Percentiles rank a stretch among this genome's conserved stretches.
These are phyloP conservation scores for Cyrtorhinus lividipennis DNA, from an alignment of 1,140 invertebrate species.

Conservation along the genomic window DNA sequence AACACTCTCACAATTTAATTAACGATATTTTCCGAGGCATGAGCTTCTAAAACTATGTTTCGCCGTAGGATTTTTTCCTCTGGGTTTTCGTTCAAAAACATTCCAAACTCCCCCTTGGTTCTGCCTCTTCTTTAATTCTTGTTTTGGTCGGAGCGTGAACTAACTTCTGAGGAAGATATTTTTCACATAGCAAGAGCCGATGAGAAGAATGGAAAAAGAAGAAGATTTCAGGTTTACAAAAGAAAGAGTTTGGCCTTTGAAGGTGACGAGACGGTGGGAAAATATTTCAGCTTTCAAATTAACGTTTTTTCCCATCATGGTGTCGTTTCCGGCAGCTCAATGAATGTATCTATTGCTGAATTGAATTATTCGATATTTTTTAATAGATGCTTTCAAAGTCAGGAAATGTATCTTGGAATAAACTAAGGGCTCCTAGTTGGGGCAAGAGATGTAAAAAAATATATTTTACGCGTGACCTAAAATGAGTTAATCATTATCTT, in stretches of 20 bases:
- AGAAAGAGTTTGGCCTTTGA: background rate
- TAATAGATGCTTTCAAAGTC: too few species aligned
- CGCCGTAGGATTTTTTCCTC: background rate
- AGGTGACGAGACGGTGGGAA: too few species aligned
- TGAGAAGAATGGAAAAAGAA: background rate
- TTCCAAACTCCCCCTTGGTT: background rate
- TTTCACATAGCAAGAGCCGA: background rate
- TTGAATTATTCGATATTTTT: too few species aligned
- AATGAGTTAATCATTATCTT: too few species aligned
- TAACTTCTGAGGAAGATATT: background rate
- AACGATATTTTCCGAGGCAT: background rate
- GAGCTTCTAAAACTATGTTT: background rate
- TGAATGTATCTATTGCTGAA: too few species aligned
- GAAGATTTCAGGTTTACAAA: background rate
- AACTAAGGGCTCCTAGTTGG: too few species aligned
- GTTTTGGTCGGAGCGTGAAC: background rate
- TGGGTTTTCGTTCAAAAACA: background rate
- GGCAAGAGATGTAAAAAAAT: too few species aligned
- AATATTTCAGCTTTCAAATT: too few species aligned
- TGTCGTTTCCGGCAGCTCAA: too few species aligned
- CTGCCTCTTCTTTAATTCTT: background rate
- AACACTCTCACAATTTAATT: background rate
- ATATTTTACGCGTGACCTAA: too few species aligned
- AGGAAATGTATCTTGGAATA: too few species aligned
- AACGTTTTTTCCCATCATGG: too few species aligned